These are phyloP conservation scores for Lithophane socia DNA, from an alignment of 2,888 invertebrate species.

Conservation along the genomic window DNA sequence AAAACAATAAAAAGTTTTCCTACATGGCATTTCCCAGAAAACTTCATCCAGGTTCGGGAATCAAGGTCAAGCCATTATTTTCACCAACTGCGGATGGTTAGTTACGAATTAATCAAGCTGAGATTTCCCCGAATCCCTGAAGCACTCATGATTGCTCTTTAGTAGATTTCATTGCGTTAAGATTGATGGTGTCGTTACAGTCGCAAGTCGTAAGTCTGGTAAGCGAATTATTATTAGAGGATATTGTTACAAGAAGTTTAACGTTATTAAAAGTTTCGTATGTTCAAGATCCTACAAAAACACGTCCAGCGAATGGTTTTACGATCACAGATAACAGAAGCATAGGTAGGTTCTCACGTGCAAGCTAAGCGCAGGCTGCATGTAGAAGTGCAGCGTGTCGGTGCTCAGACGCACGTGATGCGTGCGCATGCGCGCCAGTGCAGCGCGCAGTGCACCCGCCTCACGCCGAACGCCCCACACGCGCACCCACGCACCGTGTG, in stretches of 20 bases:
- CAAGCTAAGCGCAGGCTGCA: slow-evolving; percentile 93
- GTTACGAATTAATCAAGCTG: slow-evolving; percentile 6
- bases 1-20: background rate
- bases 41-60: background rate
- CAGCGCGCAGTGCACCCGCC: slow-evolving; percentile 81
- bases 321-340: background rate
- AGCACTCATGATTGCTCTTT: slow-evolving; percentile 10
- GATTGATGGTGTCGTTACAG: slow-evolving; percentile 7
- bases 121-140: background rate
- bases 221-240: background rate
- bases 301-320: background rate
- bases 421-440: slow-evolving; percentile 77
- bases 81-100: background rate
- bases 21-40: background rate
- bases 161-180: background rate
- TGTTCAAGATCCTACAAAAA: background rate
- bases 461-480: slow-evolving; percentile 83
- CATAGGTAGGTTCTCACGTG: slow-evolving; percentile 89
- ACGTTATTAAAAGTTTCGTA: background rate
- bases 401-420: slow-evolving; percentile 73
- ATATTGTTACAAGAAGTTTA: background rate
- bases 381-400: slow-evolving; percentile 91
- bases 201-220: background rate
- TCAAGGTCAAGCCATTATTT: background rate
- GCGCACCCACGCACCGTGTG: slow-evolving; percentile 80